Base-by-base conservation (phyloP, 2,888 invertebrate genomes). In the Lycia hirtaria region DNA sequence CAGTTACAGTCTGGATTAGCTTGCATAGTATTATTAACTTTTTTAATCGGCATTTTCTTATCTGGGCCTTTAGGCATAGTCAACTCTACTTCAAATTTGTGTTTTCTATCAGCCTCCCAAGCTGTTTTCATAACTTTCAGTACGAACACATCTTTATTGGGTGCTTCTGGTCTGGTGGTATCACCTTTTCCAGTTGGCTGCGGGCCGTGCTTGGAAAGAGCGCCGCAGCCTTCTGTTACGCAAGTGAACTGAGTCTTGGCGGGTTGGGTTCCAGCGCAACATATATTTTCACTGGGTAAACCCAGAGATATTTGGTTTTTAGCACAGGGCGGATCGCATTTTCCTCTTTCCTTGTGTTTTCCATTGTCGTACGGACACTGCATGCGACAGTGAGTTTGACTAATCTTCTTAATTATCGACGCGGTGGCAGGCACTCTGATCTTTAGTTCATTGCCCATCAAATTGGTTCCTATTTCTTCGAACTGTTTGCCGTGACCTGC, bases 101-200 rank as follows among this genome's bases (percentile, higher is more conserved):
- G 93, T 78, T 95, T 95, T 71, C 93, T 94, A 49, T 94, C 94
- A 0, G 91, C 92, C 10, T 94, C 93, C 57, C 94, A 93, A 1
- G 93, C 93, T 62, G 95, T 95, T 76, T 95, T 95, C 0, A 94
- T 95, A 38, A 95, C 94, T 75, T 94, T 92, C 49, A 95, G 76
- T n/a, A 95, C 93, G 62, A 94, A 94, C 4, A 93, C 85, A 63
- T 94, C 93, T 69, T 87, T 93, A 40, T 94, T 93, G 0, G 91
- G 88, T 60, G 92, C 78, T 0, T 90, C 89, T 41, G 85, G 69
- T 44, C 67, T 68, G 76, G 80, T 92, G 67, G 57, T 56, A 51
- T 87, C 88, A 5, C 85, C 83, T 19, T 85, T 84, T 32, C 78
- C 81, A 15, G 73, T 72, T 2, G 72, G 60, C 60, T 84, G 81